Conservation (phyloP, 92 coral and sea anemone species). For the Heliopora coerulea region DNA sequence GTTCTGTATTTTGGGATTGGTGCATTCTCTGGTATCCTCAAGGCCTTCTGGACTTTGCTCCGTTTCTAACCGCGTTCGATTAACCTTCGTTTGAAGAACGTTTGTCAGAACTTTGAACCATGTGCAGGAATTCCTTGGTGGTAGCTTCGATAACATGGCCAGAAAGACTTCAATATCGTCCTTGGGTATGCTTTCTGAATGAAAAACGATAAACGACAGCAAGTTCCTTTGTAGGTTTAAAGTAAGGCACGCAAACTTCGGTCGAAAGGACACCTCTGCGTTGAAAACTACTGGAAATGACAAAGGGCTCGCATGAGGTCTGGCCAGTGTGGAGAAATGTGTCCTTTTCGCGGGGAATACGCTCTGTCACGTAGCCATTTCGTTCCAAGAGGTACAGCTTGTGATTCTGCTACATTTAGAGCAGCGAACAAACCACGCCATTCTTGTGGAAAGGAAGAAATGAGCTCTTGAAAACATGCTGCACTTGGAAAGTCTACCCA, state of each 20-base stretch:
- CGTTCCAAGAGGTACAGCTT: conserved; percentile 56
- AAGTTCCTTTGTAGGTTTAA: conserved; percentile 75
- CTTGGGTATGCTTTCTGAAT: conserved; percentile 50
- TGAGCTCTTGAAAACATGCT: conserved; percentile 28
- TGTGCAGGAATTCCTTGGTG: not conserved
- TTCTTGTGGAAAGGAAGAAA: conserved; percentile 78
- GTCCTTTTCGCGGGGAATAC: conserved; percentile 22
- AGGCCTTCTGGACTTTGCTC: not conserved
- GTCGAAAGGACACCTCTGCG: conserved; percentile 60
- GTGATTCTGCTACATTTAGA: conserved; percentile 51
- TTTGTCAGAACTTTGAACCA: not conserved
- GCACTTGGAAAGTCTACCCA: conserved; percentile 23
- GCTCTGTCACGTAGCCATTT: conserved; percentile 60
- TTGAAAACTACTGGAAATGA: conserved; percentile 60
- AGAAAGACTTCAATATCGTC: conserved; percentile 59
- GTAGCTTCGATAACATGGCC: not conserved
- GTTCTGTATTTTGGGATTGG: not conserved
- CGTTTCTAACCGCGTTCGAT: not conserved
- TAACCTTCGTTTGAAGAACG: not conserved
- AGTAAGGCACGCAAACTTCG: conserved; percentile 74
- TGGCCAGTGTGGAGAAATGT: conserved; percentile 69
- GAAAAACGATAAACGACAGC: conserved; percentile 55
- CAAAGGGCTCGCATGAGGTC: conserved; percentile 52
- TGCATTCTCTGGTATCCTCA: not conserved
- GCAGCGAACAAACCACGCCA: conserved; percentile 83